A percentile compares a stretch with the other conserved stretches of the same genome.
These are phyloP conservation scores for Nibea coibor DNA, from an alignment of 2,113 vertebrate species.

Conservation along the genomic window DNA sequence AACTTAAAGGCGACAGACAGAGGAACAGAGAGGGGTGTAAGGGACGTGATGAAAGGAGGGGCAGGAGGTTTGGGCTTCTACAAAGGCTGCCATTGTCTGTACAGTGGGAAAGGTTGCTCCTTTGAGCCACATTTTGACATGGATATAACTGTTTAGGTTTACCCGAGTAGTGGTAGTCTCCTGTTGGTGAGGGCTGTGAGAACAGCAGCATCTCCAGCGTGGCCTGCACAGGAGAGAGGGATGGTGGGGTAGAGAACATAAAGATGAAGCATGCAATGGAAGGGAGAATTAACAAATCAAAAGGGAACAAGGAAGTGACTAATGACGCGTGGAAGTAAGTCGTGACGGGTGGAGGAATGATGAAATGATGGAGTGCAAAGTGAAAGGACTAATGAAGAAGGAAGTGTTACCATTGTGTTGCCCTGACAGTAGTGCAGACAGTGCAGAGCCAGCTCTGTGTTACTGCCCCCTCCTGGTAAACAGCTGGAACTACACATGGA, in stretches of 20 bases:
- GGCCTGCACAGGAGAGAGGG: conserved; percentile 68
- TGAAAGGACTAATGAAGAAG: background rate
- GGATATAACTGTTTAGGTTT: conserved; percentile 35
- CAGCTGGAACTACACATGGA: conserved; percentile 84
- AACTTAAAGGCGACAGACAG: background rate
- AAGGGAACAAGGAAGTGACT: background rate
- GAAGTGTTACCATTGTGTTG: conserved; percentile 76
- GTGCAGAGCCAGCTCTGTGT: conserved; percentile 85
- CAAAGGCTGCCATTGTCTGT: conserved; percentile 56
- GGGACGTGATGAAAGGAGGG: background rate
- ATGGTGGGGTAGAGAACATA: background rate
- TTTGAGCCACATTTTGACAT: conserved; percentile 26
- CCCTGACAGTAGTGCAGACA: conserved; percentile 79
- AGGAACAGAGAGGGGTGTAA: background rate
- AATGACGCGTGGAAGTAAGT: background rate
- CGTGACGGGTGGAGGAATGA: background rate
- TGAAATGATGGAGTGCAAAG: background rate
- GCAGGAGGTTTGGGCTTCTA: conserved; percentile 7
- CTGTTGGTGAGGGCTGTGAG: conserved; percentile 67
- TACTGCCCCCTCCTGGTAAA: conserved; percentile 84
- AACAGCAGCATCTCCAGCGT: conserved; percentile 83
- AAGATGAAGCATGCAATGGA: conserved; percentile 31
- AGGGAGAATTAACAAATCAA: background rate
- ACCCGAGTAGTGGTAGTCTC: conserved; percentile 85
- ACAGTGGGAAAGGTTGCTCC: background rate